Percentiles rank a stretch among this genome's conserved stretches.
Conservation (phyloP, 2,888 invertebrate genomes). For the Apamea anceps region DNA sequence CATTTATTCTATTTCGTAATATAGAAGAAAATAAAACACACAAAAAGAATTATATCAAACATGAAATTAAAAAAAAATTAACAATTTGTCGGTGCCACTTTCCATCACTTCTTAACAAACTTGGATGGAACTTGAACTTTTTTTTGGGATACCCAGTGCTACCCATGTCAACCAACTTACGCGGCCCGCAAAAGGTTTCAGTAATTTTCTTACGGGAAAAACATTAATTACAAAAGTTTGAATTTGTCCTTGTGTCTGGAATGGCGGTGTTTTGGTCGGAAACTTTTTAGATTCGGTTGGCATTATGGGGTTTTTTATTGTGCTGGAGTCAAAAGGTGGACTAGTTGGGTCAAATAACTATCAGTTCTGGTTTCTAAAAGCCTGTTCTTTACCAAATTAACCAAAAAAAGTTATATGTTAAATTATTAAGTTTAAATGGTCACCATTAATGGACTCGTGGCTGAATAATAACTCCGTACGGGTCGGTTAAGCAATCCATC, state of each 20-base stretch:
- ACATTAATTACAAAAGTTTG: slow-evolving; percentile 77
- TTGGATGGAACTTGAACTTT: slow-evolving; percentile 69
- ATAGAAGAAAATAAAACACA: neutral
- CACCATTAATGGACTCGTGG: neutral
- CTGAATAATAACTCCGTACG: too few relatives aligned
- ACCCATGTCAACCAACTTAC: slow-evolving; percentile 70
- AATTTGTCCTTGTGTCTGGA: slow-evolving; percentile 60
- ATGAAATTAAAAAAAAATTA: slow-evolving; percentile 46
- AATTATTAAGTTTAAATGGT: neutral
- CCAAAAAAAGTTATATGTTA: too few relatives aligned
- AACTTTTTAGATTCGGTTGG: slow-evolving; percentile 38
- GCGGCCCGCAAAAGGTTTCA: slow-evolving; percentile 69
- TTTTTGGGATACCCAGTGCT: slow-evolving; percentile 67
- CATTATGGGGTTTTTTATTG: slow-evolving; percentile 4
- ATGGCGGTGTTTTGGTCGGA: slow-evolving; percentile 53
- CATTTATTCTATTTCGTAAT: neutral
- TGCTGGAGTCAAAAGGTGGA: slow-evolving; percentile 11
- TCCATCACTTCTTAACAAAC: slow-evolving; percentile 67
- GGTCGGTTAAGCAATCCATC: too few relatives aligned
- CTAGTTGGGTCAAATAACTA: neutral
- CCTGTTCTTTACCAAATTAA: neutral
- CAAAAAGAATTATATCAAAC: neutral
- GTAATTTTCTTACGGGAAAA: slow-evolving; percentile 74
- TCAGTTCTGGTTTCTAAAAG: neutral
- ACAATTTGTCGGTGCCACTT: slow-evolving; percentile 71